A percentile compares a stretch with the other conserved stretches of the same genome.
Conservation (phyloP, 2,797 vertebrate genomes). For the Chanos chanos region DNA sequence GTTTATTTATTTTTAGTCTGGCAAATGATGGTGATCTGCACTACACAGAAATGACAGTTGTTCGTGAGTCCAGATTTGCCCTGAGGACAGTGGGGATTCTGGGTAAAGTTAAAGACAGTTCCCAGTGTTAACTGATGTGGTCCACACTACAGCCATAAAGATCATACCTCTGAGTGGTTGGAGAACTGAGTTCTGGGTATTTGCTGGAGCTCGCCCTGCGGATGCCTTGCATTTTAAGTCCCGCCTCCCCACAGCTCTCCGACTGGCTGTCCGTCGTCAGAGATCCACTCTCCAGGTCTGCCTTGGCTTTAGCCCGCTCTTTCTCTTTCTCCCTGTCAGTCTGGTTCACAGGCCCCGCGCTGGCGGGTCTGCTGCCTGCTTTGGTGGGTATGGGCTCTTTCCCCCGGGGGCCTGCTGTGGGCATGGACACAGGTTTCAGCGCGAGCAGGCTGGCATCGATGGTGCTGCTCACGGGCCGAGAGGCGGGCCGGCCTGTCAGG, state of each 20-base stretch:
- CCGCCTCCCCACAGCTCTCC: conserved; percentile 73
- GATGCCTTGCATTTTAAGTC: conserved; percentile 77
- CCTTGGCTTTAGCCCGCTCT: conserved; percentile 94
- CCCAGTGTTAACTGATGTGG: too few species aligned
- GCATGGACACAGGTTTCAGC: conserved; percentile 76
- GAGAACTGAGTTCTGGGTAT: conserved; percentile 82
- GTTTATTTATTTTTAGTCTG: too few species aligned
- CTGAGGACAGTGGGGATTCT: too few species aligned
- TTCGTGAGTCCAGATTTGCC: too few species aligned
- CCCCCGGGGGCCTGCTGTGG: conserved; percentile 70
- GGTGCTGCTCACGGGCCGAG: conserved; percentile 81
- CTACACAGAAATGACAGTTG: too few species aligned
- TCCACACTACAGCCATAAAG: too few species aligned
- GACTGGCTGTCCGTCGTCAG: conserved; percentile 61
- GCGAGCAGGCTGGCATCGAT: conserved; percentile 85
- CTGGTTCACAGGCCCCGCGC: conserved; percentile 86
- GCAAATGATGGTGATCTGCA: too few species aligned
- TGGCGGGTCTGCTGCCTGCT: conserved; percentile 43
- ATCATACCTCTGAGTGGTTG: conserved; percentile 86
- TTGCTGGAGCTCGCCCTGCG: conserved; percentile 78
- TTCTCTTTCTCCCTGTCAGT: conserved; percentile 97
- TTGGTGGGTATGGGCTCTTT: conserved; percentile 59
- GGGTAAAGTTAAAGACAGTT: too few species aligned
- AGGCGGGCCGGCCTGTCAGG: conserved; percentile 76
- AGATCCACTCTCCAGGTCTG: conserved; percentile 78